Percentiles rank a stretch among this genome's conserved stretches.
These are phyloP conservation scores for Anabacerthia variegaticeps DNA, from an alignment of 2,797 vertebrate genomes.

Conservation along the genomic window DNA sequence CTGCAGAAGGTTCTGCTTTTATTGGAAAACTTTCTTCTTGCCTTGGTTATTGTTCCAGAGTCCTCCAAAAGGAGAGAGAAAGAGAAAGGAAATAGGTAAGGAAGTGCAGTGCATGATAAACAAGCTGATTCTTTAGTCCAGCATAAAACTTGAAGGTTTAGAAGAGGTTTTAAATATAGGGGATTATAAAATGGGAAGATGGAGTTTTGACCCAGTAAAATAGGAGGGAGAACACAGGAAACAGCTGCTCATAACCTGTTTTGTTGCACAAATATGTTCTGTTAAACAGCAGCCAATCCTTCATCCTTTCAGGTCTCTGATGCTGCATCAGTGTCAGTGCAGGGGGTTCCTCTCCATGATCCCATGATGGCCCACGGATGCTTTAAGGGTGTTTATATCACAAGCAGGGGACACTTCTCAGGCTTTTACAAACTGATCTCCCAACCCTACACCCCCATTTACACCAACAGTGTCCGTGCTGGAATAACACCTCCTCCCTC, in stretches of 20 bases:
- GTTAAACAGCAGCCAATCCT: neutral
- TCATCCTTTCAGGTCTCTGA: neutral
- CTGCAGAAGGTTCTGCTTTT: neutral
- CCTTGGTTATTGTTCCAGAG: neutral
- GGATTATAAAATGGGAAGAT: constrained; percentile 21
- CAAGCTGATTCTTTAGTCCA: neutral
- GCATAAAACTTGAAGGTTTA: neutral
- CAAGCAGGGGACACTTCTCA: neutral
- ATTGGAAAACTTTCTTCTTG: constrained; percentile 4
- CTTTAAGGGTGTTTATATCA: neutral
- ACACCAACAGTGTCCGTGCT: neutral
- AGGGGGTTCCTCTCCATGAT: neutral
- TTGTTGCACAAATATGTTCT: neutral
- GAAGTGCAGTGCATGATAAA: neutral
- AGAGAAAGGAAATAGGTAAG: neutral
- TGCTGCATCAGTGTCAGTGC: neutral
- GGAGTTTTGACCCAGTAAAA: neutral
- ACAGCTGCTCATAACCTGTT: neutral
- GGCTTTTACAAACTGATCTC: neutral
- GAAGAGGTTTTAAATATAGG: neutral
- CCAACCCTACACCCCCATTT: neutral
- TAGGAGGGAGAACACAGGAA: neutral
- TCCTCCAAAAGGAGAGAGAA: neutral
- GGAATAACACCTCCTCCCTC: neutral
- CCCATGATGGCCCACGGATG: neutral